Percentiles rank a stretch among this genome's conserved stretches.
Conservation (phyloP, 2,797 vertebrate species). For the Nyctibius grandis region DNA sequence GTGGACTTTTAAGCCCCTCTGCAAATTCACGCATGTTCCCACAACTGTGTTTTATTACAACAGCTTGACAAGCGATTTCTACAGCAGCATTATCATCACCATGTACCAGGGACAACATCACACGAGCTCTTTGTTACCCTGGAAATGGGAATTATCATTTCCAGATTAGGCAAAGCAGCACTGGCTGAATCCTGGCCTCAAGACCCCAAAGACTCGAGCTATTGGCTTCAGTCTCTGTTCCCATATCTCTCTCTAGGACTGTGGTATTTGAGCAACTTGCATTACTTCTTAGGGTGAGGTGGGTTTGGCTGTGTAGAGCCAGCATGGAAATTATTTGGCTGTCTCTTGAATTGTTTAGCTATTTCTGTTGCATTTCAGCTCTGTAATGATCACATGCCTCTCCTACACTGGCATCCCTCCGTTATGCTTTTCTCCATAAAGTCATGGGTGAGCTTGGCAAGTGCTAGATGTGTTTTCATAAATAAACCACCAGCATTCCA, state of each 20-base stretch:
- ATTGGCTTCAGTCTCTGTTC: not conserved
- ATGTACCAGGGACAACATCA: not conserved
- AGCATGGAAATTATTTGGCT: not conserved
- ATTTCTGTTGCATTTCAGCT: not conserved
- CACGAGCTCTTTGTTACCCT: not conserved
- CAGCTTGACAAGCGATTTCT: not conserved
- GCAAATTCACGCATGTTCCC: not conserved
- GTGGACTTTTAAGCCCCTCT: not conserved
- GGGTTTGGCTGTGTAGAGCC: not conserved
- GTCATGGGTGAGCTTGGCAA: slow-evolving; percentile 14
- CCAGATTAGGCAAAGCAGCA: not conserved
- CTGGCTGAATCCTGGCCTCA: not conserved
- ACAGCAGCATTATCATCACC: not conserved
- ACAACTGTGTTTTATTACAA: not conserved
- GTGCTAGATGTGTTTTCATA: slow-evolving; percentile 12
- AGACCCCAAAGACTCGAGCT: not conserved
- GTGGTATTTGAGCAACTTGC: not conserved
- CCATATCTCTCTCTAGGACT: not conserved
- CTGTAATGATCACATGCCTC: not conserved
- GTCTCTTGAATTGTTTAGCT: not conserved
- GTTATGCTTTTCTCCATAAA: not conserved
- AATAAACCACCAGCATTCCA: slow-evolving; percentile 40
- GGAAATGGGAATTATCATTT: not conserved
- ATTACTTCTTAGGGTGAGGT: slow-evolving; percentile 20
- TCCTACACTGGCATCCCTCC: not conserved